Percentiles rank a stretch among this genome's conserved stretches.
Evolutionary conservation across 2,797 vertebrate genomes (phyloP).

Genomic region (Bufotes viridis): DNA sequence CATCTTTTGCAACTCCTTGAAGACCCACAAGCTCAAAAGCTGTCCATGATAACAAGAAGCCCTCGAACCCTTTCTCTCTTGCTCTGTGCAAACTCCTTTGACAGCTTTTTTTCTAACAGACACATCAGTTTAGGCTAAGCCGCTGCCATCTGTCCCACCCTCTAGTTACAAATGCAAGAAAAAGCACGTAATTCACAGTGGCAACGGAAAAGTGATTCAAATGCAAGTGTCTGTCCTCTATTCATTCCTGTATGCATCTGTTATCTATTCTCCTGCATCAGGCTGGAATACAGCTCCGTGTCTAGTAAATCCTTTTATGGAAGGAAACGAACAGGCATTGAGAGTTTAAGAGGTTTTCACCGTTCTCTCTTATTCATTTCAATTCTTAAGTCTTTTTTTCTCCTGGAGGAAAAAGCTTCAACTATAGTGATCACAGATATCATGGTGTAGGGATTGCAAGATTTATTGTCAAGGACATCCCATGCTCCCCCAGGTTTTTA

Average conservation of each 20-base stretch:
- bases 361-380: conserved; percentile 54
- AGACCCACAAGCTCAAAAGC: not conserved
- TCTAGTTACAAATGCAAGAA: conserved; percentile 69
- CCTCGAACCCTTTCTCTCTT: not conserved
- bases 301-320: conserved; percentile 59
- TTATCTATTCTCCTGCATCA: conserved; percentile 60
- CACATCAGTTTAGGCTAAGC: conserved; percentile 65
- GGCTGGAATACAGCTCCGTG: conserved; percentile 51
- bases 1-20: too few species aligned
- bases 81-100: conserved; percentile 29
- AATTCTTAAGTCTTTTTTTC: conserved; percentile 56
- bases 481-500: conserved; percentile 58
- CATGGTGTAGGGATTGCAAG: conserved; percentile 52
- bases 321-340: conserved; percentile 54
- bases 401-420: conserved; percentile 51
- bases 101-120: conserved; percentile 67
- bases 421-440: conserved; percentile 57
- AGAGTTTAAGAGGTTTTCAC: conserved; percentile 59
- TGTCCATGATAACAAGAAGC: not conserved
- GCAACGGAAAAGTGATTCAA: conserved; percentile 67
- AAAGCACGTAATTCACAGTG: conserved; percentile 67
- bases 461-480: conserved; percentile 52
- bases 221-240: conserved; percentile 66
- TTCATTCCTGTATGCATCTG: conserved; percentile 58
- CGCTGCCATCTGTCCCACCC: conserved; percentile 69